A percentile compares a stretch with the other conserved stretches of the same genome.
phyloP scores from a whole-genome alignment of 35 echinoderm and acorn worm species.

The Ptychodera flava region DNA sequence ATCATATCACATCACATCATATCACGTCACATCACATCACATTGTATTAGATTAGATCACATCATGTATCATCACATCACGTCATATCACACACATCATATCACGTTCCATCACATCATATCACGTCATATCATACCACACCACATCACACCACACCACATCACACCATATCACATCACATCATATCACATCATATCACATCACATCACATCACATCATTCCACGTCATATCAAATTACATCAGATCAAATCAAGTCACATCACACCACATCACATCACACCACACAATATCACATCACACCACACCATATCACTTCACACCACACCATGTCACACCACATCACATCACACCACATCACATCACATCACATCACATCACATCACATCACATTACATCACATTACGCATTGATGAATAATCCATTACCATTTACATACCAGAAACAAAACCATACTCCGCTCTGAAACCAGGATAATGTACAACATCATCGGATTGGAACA shows the following conservation, averaged over 20 bases:
- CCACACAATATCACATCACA: background rate
- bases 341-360: background rate
- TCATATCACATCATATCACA: background rate
- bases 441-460: background rate
- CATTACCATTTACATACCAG: background rate
- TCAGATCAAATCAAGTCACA: background rate
- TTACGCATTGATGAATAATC: background rate
- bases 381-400: background rate
- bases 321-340: background rate
- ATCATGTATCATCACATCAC: background rate
- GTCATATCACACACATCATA: background rate
- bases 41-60: background rate
- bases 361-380: background rate
- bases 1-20: background rate
- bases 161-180: background rate
- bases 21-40: background rate
- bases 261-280: background rate
- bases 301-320: background rate
- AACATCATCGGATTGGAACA: background rate
- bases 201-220: background rate
- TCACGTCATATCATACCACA: background rate
- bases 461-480: background rate
- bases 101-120: background rate
- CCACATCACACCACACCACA: background rate
- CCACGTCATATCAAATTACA: background rate